Percentiles rank a stretch among this genome's conserved stretches.
These are phyloP conservation scores for Spialia ferax DNA, from an alignment of 2,888 invertebrate species.

Conservation along the genomic window DNA sequence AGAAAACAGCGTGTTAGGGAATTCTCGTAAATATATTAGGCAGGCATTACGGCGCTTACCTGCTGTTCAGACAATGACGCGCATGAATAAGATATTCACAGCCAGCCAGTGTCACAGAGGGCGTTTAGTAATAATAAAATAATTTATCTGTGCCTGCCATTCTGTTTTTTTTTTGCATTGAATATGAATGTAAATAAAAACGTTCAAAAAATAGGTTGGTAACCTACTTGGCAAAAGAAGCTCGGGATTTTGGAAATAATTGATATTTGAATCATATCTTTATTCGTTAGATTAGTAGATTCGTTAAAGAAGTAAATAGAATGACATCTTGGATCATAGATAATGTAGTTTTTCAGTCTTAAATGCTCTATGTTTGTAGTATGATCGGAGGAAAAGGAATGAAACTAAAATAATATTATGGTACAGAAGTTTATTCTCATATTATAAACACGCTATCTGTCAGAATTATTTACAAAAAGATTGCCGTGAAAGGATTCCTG, in stretches of 20 bases:
- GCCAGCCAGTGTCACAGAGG: constrained; percentile 8
- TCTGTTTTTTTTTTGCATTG: constrained; percentile 4
- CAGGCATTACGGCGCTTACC: constrained; percentile 21
- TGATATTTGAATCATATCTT: no score
- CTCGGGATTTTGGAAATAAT: no score
- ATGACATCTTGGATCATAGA: no score
- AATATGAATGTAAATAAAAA: constrained; percentile 54
- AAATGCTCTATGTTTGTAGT: no score
- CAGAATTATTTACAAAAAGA: constrained; percentile 78
- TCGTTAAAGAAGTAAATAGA: no score
- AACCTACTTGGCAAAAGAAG: no score
- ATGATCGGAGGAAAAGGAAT: neutral
- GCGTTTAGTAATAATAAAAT: neutral
- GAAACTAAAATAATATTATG: constrained; percentile 57
- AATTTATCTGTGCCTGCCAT: neutral
- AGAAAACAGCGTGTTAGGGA: constrained; percentile 11
- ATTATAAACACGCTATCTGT: constrained; percentile 74
- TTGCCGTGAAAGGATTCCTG: constrained; percentile 53
- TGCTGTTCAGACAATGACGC: constrained; percentile 49
- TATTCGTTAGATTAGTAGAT: no score
- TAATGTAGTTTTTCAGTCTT: neutral
- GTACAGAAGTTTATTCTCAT: constrained; percentile 83
- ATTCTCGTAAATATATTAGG: constrained; percentile 14
- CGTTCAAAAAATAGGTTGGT: constrained; percentile 21
- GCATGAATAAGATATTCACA: constrained; percentile 64